Evolutionary conservation across 2,797 vertebrate genomes (phyloP).

Genomic region (Sebastiscus tertius): DNA sequence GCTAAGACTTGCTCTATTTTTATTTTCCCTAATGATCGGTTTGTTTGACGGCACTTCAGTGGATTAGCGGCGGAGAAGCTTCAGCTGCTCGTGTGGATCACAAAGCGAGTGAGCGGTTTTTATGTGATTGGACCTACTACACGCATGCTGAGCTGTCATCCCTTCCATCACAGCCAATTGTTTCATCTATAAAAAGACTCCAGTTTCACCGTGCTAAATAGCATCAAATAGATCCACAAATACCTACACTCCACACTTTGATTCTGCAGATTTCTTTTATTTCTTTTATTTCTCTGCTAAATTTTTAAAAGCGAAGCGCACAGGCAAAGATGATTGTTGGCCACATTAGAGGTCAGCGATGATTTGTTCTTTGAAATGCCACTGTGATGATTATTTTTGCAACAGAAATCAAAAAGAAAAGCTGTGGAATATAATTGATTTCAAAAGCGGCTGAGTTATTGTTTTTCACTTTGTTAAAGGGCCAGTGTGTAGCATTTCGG

Average conservation of each 20-base stretch:
- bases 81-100: conserved; percentile 42
- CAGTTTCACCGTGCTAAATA: conserved; percentile 2
- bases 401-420: background rate
- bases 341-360: background rate
- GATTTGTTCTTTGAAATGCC: background rate
- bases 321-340: background rate
- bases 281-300: background rate
- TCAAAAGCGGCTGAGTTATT: background rate
- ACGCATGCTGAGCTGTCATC: conserved; percentile 31
- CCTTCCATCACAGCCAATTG: conserved; percentile 30
- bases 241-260: background rate
- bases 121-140: conserved; percentile 23
- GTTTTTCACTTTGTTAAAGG: background rate
- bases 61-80: conserved; percentile 41
- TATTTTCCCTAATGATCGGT: conserved; percentile 59
- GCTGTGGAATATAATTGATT: background rate
- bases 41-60: conserved; percentile 54
- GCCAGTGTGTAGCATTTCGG: background rate
- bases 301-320: background rate
- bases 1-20: conserved; percentile 64
- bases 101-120: conserved; percentile 29
- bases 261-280: background rate
- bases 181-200: conserved; percentile 43
- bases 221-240: conserved; percentile 27
- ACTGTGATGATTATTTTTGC: background rate